Base-by-base conservation (phyloP, 2,888 invertebrate genomes). In the Agrochola litura region DNA sequence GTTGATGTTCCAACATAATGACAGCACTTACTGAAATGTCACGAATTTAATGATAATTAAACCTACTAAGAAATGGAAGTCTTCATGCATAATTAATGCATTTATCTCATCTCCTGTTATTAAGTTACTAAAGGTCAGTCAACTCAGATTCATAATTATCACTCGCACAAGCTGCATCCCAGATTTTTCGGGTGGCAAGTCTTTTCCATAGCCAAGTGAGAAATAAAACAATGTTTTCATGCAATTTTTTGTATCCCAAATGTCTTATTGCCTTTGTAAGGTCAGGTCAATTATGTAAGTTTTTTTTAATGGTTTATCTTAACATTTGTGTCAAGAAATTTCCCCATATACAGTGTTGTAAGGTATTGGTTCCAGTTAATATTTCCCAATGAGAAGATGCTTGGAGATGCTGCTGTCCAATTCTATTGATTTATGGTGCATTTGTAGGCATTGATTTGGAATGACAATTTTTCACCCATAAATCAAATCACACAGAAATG, bases 291-390 rank as follows among this genome's bases (percentile, higher is more conserved):
- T 85, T 76, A 74, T 67, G 75, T 73, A 79, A 76, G 4, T 37
- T 71, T n/a, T 60, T n/a, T 64, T 77, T 83, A 84, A 82, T 79
- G 76, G 79, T 82, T 82, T 74, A 60, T 76, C 54, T 73, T 52
- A 52, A 69, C 66, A 70, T 83, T 83, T 83, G 78, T 82, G 81
- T 79, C 81, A 79, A 77, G 74, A 77, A 76, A 76, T 79, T 82
- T 84, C 81, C 43, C 73, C 77, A 82, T 80, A 74, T 64, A 66
- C 30, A 54, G 61, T 82, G 71, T 81, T 67, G 80, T 67, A 82
- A 86, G 65, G 65, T 46, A 77, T 76, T 76, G 64, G 65, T 78
- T 77, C 66, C 79, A 76, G 73, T 70, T 70, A 56, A 76, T 79
- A 76, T 82, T 87, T 74, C 77, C 52, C 68, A 84, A 87, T 68